Base-by-base conservation (phyloP, 1,140 invertebrate species). In the Oncopeltus fasciatus region DNA sequence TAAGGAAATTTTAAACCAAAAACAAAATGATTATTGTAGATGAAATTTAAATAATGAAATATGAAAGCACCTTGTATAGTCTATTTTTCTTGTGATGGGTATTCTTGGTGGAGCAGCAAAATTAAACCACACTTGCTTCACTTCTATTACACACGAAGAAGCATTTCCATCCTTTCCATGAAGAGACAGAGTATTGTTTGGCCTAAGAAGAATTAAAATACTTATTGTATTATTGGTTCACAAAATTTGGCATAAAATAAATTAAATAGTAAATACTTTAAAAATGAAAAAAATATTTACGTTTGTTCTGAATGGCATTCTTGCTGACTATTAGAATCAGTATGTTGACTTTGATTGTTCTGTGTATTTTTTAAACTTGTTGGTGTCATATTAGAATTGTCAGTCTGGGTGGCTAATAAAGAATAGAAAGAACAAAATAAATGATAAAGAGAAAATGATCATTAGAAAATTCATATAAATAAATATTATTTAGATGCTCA, bases 41-140 rank as follows among this genome's bases (percentile, higher is more conserved):
- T n/a, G n/a, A n/a, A n/a, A n/a, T n/a, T n/a, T n/a, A n/a, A n/a
- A n/a, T n/a, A n/a, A n/a, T n/a, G n/a, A n/a, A n/a, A n/a, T n/a
- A n/a, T n/a, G n/a, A n/a, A n/a, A n/a, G n/a, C 74, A 87, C 85
- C 87, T 83, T 0, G 92, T 96, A 70, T 90, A 94, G 73, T 97
- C 93, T 62, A 95, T 93, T 77, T 95, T 95, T 56, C 88, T 82
- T 0, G 92, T 95, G 33, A 95, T 95, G 0, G 93, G 91, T 16
- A 91, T 90, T 65, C 90, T 82, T 0, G 93, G 93, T 1, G 95
- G 94, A 0, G 95, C 93, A 20, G 94, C 94, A 77, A 97, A 97
- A 73, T 96, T 96, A 67, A 97, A 93, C 94, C 94, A 98, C 12
- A 95, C 87, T 0, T 87, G 85, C 71, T 89, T 88, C 4, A 97